Evolutionary conservation across 2,113 vertebrate genomes (phyloP).

Genomic region (Lepisosteus osseus): DNA sequence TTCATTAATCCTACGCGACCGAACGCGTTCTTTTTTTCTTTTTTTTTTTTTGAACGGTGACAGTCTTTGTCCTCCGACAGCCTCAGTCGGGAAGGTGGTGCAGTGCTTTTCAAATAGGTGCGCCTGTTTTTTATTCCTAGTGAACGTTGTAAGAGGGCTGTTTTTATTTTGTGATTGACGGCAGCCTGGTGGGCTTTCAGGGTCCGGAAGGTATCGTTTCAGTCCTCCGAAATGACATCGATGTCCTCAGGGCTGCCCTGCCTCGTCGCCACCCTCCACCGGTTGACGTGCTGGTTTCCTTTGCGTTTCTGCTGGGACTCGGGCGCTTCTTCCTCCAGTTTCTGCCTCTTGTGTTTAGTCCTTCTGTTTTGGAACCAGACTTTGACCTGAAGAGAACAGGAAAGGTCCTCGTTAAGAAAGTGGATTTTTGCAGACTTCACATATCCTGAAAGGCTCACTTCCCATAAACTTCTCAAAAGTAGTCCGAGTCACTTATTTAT

Average conservation of each 20-base stretch:
- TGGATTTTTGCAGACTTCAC: too few relatives aligned
- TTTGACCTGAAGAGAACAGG: slow-evolving; percentile 57
- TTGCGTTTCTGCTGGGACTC: slow-evolving; percentile 72
- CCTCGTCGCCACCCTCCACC: slow-evolving; percentile 68
- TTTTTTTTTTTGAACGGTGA: neutral
- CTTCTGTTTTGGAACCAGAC: slow-evolving; percentile 78
- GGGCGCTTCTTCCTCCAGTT: slow-evolving; percentile 71
- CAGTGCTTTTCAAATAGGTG: too few relatives aligned
- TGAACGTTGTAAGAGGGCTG: neutral
- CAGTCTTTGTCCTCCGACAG: too few relatives aligned
- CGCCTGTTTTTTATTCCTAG: neutral
- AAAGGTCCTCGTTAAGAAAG: neutral
- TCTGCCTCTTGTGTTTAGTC: slow-evolving; percentile 78
- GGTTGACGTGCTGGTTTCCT: slow-evolving; percentile 67
- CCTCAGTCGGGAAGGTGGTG: too few relatives aligned
- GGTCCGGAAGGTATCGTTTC: slow-evolving; percentile 17
- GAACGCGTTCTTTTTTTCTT: neutral
- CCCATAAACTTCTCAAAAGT: too few relatives aligned
- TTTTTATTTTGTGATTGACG: neutral
- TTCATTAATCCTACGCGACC: neutral
- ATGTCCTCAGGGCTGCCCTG: slow-evolving; percentile 60
- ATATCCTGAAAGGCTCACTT: too few relatives aligned
- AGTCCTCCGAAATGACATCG: slow-evolving; percentile 69
- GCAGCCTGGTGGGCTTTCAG: neutral
- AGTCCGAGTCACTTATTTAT: too few relatives aligned